Conservation (phyloP, 2,797 vertebrate species). For the Acanthis flammea region DNA sequence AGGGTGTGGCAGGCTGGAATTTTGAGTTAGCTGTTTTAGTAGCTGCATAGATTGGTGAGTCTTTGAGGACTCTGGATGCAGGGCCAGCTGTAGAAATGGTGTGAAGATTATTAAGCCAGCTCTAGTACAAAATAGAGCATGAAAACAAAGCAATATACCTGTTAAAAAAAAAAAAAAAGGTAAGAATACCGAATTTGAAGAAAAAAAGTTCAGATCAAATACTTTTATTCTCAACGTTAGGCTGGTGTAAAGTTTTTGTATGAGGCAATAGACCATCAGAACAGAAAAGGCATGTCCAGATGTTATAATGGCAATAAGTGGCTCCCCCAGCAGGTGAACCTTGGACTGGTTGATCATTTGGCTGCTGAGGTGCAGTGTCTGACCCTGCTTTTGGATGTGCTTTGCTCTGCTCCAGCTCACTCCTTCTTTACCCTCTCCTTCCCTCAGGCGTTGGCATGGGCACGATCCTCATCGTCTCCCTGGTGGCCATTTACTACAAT, state of each 20-base stretch:
- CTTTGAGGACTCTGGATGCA: neutral
- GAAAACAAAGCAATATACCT: neutral
- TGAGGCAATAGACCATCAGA: neutral
- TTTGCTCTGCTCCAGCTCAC: neutral
- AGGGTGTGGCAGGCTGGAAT: neutral
- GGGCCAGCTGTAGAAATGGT: neutral
- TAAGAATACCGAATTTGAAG: neutral
- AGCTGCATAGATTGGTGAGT: neutral
- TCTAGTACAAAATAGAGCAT: neutral
- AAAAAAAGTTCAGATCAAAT: neutral
- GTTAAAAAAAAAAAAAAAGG: neutral
- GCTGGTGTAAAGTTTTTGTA: neutral
- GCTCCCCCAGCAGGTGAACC: neutral
- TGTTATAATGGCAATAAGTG: neutral
- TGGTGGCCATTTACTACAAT: conserved; percentile 85
- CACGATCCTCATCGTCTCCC: conserved; percentile 80
- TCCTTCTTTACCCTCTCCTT: conserved; percentile 58
- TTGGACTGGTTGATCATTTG: neutral
- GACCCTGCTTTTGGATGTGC: neutral
- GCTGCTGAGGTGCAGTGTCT: neutral
- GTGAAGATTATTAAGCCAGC: neutral
- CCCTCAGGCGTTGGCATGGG: conserved; percentile 78
- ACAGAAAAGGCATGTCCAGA: neutral
- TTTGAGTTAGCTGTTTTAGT: neutral
- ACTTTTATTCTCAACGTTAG: neutral